These are phyloP conservation scores for Chrosomus eos DNA, from an alignment of 2,797 vertebrate species.

Conservation along the genomic window DNA sequence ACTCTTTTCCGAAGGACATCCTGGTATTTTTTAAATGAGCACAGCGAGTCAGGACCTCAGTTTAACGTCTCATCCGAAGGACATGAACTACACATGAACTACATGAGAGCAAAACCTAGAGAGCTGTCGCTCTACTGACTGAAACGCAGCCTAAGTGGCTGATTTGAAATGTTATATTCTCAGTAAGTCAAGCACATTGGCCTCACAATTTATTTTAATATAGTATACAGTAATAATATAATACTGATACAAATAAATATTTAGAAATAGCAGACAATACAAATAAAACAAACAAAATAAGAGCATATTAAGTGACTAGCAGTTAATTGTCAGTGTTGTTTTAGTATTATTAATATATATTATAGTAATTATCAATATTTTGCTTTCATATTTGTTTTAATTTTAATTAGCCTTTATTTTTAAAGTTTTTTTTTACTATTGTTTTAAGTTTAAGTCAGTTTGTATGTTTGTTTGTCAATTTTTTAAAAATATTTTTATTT, in stretches of 20 bases:
- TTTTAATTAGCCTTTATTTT: neutral
- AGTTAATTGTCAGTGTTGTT: neutral
- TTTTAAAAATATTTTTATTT: neutral
- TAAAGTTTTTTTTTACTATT: no score
- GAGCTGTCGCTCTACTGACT: neutral
- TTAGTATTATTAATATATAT: neutral
- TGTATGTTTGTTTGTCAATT: neutral
- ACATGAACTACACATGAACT: neutral
- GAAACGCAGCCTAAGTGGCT: neutral
- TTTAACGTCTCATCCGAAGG: no score
- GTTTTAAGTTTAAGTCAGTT: neutral
- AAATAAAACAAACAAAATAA: neutral
- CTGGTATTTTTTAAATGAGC: no score
- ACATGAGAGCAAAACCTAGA: slow-evolving; percentile 5
- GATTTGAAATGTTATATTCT: neutral
- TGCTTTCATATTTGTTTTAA: neutral
- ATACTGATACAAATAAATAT: neutral
- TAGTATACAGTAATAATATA: neutral
- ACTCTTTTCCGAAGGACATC: no score
- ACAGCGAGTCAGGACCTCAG: no score
- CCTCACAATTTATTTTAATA: neutral
- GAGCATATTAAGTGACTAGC: neutral
- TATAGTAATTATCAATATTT: neutral
- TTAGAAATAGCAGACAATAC: neutral
- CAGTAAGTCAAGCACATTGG: neutral